Conservation (phyloP, 2,797 vertebrate genomes). For the Argentina silus region DNA sequence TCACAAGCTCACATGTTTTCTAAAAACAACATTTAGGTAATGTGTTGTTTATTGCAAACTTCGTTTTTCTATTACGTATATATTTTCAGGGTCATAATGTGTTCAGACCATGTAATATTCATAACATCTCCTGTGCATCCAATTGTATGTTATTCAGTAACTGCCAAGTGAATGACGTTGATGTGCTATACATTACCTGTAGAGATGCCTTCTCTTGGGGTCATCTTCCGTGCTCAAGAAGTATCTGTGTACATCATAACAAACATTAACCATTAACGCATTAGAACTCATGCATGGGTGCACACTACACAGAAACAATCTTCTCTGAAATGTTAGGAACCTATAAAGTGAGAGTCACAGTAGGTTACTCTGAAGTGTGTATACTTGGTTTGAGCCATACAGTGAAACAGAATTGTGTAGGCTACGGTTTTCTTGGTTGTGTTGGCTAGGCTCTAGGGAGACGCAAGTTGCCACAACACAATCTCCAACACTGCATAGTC, state of each 20-base stretch:
- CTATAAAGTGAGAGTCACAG: background rate
- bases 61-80: no score
- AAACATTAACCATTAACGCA: background rate
- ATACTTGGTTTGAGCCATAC: background rate
- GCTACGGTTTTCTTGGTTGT: background rate
- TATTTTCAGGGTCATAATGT: no score
- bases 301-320: no score
- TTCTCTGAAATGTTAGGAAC: background rate
- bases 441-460: background rate
- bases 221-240: slow-evolving; percentile 97
- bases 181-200: slow-evolving; percentile 80
- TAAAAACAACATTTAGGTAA: no score
- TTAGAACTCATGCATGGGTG: background rate
- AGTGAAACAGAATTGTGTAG: background rate
- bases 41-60: no score
- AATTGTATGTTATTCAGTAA: no score
- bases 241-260: slow-evolving; percentile 78
- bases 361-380: background rate
- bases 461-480: background rate
- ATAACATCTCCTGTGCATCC: no score
- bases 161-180: no score
- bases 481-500: background rate
- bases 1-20: background rate
- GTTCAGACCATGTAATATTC: no score
- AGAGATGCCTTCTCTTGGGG: slow-evolving; percentile 88